Percentiles rank a stretch among this genome's conserved stretches.
phyloP scores from a whole-genome alignment of 2,113 vertebrate genomes.

The Nycticryphes semicollaris region DNA sequence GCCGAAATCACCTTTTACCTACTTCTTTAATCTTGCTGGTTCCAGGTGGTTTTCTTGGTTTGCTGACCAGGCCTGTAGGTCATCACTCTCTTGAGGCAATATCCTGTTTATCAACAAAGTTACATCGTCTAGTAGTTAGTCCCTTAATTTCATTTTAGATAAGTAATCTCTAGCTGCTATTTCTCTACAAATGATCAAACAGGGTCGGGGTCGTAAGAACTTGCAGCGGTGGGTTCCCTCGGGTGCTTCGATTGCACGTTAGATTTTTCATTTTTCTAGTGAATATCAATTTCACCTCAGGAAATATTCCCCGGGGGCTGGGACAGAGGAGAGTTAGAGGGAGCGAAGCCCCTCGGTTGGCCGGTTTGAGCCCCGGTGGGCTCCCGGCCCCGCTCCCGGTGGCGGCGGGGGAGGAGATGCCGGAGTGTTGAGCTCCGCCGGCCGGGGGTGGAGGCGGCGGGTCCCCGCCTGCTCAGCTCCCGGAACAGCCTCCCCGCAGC shows the following conservation, averaged over 20 bases:
- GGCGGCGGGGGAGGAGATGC: neutral
- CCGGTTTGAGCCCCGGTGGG: neutral
- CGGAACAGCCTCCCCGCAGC: rapidly evolving
- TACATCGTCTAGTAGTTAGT: neutral
- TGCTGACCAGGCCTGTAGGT: neutral
- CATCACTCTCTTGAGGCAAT: neutral
- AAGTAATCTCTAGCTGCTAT: neutral
- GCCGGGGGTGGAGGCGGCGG: neutral
- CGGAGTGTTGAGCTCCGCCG: neutral
- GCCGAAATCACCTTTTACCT: neutral
- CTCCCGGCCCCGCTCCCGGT: neutral
- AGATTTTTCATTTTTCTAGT: neutral
- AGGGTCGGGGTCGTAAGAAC: neutral
- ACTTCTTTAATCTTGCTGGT: neutral
- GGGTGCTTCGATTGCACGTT: neutral
- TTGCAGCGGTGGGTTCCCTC: neutral
- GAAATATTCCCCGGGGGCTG: neutral
- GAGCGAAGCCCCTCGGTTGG: neutral
- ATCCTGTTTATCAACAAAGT: neutral
- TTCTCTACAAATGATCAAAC: neutral
- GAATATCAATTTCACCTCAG: neutral
- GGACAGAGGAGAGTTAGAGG: neutral
- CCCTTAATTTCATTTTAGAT: neutral
- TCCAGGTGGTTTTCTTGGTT: neutral
- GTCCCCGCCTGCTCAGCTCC: neutral